phyloP scores from a whole-genome alignment of 2,113 vertebrate species.

The Gavialis gangeticus region DNA sequence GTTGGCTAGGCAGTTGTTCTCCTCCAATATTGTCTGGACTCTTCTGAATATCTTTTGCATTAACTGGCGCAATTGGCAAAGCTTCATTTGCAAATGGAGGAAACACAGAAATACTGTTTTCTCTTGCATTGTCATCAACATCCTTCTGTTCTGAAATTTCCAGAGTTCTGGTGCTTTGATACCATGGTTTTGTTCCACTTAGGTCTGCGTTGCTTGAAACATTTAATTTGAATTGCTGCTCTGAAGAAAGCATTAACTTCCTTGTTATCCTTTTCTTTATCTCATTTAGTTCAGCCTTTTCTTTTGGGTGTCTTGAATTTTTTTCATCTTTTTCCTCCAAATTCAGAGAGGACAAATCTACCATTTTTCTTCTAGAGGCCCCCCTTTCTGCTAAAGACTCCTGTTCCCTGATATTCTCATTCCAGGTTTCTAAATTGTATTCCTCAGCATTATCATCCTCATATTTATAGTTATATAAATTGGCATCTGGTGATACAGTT shows the following conservation, averaged over 20 bases:
- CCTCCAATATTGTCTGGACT: not conserved
- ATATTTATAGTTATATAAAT: not conserved
- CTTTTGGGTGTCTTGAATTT: not conserved
- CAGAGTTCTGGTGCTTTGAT: accelerated
- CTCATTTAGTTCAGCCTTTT: slow-evolving; percentile 10
- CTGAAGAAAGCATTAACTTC: slow-evolving; percentile 47
- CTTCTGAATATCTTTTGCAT: not conserved
- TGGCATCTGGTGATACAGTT: not conserved
- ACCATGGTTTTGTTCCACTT: not conserved
- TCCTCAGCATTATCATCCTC: not conserved
- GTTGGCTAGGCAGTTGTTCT: not conserved
- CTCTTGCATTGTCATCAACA: not conserved
- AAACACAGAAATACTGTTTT: not conserved
- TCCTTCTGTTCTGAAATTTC: not conserved
- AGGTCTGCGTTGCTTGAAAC: slow-evolving; percentile 6
- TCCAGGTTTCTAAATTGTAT: not conserved
- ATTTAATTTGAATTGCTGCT: slow-evolving; percentile 31
- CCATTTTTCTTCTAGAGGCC: not conserved
- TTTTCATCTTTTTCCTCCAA: not conserved
- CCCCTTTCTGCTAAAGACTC: not conserved
- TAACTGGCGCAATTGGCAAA: not conserved
- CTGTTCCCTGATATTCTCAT: not conserved
- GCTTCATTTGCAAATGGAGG: not conserved
- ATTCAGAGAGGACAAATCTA: not conserved
- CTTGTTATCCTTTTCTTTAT: slow-evolving; percentile 45